Evolutionary conservation across 2,888 invertebrate genomes (phyloP), one percentile per base, ranked within the genome.

Genomic region (Pseudanteris insignis): DNA sequence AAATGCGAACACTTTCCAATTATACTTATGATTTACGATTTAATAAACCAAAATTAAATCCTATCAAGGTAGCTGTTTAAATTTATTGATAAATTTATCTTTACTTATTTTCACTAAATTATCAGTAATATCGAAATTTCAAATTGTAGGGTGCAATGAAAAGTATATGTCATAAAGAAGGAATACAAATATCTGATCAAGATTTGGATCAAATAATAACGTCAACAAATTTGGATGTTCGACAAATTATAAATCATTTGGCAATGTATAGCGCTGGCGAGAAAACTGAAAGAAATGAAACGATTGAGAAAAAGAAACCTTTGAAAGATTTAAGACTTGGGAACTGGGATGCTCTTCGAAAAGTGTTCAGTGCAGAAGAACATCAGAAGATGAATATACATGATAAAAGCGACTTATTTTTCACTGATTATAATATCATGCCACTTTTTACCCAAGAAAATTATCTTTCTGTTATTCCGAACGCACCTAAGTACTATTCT

Each of bases 361-460:
- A 92, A 79, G 94, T 97, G 8, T 96, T 99, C 78, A 88, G 89
- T 0, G 84, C 86, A 18, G 86, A 88, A 34, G 90, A 92, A 38
- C 91, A 92, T 71, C 89, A 89, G 74, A 83, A 78, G 0, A 92
- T 92, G 91, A 85, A 81, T 24, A 82, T 94, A 4, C 83, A 86
- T 65, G 95, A 96, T 75, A 94, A 91, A 79, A 87, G 89, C 48
- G 91, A 92, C 76, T 83, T 99, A 47, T 99, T 98, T 83, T 99
- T 98, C 82, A 89, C 93, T 73, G 99, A 99, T 83, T 99, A 99
- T 82, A 94, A 89, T 72, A 85, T 99, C 64, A 89, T 90, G n/a
- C 94, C 97, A 1, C 83, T 99, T 8, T 99, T 99, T 81, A 95
- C 99, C 0, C 96, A 98, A 72, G 98, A 99, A 80, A 99, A 98